A percentile compares a stretch with the other conserved stretches of the same genome.
Conservation (phyloP, 2,797 vertebrate genomes). For the Hydrocynus forskahlii region DNA sequence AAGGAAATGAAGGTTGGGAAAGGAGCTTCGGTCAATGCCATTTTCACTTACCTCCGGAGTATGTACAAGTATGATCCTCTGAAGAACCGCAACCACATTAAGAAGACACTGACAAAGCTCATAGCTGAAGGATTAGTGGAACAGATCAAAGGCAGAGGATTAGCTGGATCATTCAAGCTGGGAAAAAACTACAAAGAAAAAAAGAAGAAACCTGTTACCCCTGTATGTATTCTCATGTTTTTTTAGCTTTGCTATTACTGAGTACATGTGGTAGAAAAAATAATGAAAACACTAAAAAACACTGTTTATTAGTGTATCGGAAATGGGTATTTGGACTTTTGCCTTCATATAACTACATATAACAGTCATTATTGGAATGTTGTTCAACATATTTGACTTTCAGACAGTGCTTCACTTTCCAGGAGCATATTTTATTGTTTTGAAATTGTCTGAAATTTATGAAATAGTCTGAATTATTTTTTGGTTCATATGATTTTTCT, state of each 20-base stretch:
- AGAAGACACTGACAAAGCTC: constrained; percentile 87
- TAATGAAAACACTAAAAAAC: neutral
- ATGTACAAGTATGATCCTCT: constrained; percentile 88
- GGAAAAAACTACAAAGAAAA: constrained; percentile 94
- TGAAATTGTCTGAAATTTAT: neutral
- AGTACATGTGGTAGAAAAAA: neutral
- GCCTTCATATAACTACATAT: neutral
- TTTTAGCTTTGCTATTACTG: neutral
- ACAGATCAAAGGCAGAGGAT: constrained; percentile 92
- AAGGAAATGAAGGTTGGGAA: constrained; percentile 92
- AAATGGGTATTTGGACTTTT: neutral
- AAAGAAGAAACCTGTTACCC: constrained; percentile 68
- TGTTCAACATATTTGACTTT: neutral
- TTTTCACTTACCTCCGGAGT: constrained; percentile 90
- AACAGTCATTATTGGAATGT: neutral
- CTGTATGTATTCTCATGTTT: constrained; percentile 71
- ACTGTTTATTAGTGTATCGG: neutral
- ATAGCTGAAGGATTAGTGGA: constrained; percentile 87
- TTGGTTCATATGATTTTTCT: neutral
- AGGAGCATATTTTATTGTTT: neutral
- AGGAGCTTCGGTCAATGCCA: constrained; percentile 89
- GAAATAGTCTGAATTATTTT: neutral
- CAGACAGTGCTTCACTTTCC: neutral
- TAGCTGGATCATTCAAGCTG: constrained; percentile 93
- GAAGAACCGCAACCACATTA: constrained; percentile 89